Evolutionary conservation across 2,797 vertebrate genomes (phyloP).

Genomic region (Cryptoblepharus egeriae): DNA sequence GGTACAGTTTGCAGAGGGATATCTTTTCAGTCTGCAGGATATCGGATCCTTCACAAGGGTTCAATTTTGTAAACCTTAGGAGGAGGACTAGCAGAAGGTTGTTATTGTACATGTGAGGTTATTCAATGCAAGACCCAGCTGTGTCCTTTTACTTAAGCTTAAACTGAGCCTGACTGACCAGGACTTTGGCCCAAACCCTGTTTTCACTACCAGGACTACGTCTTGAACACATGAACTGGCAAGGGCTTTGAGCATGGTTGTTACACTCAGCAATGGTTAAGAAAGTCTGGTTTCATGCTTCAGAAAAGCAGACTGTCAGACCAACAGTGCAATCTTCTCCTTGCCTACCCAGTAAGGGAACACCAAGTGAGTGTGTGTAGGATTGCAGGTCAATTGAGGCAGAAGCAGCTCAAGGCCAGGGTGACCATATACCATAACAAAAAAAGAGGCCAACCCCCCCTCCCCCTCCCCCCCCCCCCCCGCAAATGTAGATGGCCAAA

Average conservation of each 20-base stretch:
- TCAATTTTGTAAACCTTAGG: neutral
- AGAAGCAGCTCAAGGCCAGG: too few species aligned
- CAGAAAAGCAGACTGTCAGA: too few species aligned
- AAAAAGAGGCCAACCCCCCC: too few species aligned
- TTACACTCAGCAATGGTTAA: too few species aligned
- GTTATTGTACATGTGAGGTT: neutral
- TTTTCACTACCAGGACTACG: neutral
- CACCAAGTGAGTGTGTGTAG: neutral
- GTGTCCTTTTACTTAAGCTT: neutral
- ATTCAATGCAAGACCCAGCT: neutral
- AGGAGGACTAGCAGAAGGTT: conserved; percentile 17
- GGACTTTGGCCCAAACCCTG: neutral
- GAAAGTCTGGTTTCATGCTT: too few species aligned
- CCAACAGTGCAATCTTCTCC: neutral
- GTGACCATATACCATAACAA: too few species aligned
- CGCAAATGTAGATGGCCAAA: too few species aligned
- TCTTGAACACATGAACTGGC: neutral
- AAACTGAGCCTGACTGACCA: neutral
- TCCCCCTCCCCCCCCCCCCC: too few species aligned
- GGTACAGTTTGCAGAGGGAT: conserved; percentile 25
- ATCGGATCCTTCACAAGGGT: neutral
- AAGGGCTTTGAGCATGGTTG: neutral
- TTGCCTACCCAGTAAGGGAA: neutral
- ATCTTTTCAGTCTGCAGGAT: conserved; percentile 5
- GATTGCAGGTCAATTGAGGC: neutral